These are phyloP conservation scores for Sebastiscus tertius DNA, from an alignment of 2,797 vertebrate species.

Conservation along the genomic window DNA sequence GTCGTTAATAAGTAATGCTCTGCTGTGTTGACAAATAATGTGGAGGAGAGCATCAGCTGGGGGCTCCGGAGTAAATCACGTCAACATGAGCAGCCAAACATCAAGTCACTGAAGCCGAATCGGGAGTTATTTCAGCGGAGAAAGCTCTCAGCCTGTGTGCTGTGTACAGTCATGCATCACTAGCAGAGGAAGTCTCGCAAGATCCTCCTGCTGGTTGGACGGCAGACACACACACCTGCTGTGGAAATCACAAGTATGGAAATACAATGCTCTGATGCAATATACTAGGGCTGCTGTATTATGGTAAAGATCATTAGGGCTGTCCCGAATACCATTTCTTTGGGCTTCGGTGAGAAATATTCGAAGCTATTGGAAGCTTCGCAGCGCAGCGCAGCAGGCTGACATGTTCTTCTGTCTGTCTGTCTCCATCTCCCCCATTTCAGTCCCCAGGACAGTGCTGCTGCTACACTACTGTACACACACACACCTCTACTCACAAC, in stretches of 20 bases:
- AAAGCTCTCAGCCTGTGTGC: background rate
- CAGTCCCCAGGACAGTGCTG: too few species aligned
- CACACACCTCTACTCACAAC: too few species aligned
- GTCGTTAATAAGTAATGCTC: conserved; percentile 88
- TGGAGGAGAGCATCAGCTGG: conserved; percentile 70
- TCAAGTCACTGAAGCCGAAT: conserved; percentile 17
- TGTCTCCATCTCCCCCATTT: too few species aligned
- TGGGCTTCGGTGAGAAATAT: too few species aligned
- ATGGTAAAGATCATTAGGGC: too few species aligned
- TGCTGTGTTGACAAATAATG: conserved; percentile 86
- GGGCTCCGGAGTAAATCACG: conserved; percentile 76
- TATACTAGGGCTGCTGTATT: too few species aligned
- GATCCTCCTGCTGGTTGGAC: background rate
- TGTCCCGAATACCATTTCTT: too few species aligned
- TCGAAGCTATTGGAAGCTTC: too few species aligned
- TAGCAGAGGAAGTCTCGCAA: background rate
- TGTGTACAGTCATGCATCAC: conserved; percentile 6
- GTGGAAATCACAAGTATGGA: background rate
- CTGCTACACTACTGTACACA: too few species aligned
- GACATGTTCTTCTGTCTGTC: too few species aligned
- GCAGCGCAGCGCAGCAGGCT: too few species aligned
- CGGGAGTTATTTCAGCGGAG: conserved; percentile 14
- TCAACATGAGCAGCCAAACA: conserved; percentile 65
- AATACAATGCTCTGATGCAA: background rate
- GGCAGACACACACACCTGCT: background rate